Evolutionary conservation across 1,140 invertebrate species (phyloP).

Genomic region (Pseudomyrmex pallidus): DNA sequence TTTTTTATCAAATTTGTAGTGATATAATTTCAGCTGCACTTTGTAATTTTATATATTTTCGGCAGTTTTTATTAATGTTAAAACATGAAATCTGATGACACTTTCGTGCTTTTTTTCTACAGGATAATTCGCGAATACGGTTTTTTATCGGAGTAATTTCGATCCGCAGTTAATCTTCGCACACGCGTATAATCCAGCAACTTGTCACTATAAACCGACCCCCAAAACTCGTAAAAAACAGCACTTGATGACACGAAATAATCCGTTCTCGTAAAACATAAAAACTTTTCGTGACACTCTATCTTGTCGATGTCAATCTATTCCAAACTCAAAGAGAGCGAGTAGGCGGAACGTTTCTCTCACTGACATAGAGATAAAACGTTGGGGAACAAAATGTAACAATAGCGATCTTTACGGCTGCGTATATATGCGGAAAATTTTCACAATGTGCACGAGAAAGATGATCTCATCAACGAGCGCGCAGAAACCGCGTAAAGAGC

Average conservation of each 20-base stretch:
- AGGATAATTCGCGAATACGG: not conserved
- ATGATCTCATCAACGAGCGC: constrained; percentile 50
- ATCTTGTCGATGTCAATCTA: not conserved
- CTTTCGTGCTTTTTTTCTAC: not conserved
- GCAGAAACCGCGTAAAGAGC: constrained; percentile 6
- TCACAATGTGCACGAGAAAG: constrained; percentile 53
- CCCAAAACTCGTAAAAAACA: constrained; percentile 30
- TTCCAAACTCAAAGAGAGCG: not conserved
- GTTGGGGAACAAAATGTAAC: constrained; percentile 31
- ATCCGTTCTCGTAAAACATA: constrained; percentile 25
- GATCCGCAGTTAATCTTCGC: constrained; percentile 22
- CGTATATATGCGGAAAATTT: constrained; percentile 34
- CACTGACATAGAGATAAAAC: constrained; percentile 55
- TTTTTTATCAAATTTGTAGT: no score
- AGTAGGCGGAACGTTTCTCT: no score
- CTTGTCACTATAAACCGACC: constrained; percentile 5
- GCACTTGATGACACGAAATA: not conserved
- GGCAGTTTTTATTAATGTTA: not conserved
- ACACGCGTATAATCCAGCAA: not conserved
- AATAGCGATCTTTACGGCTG: constrained; percentile 46
- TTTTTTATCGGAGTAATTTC: constrained; percentile 4
- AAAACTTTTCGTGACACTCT: constrained; percentile 9
- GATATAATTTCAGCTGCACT: not conserved
- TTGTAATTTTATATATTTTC: constrained; percentile 5
- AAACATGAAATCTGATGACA: not conserved